Base-by-base conservation (phyloP, 2,113 vertebrate species). In the Labeo catla region DNA sequence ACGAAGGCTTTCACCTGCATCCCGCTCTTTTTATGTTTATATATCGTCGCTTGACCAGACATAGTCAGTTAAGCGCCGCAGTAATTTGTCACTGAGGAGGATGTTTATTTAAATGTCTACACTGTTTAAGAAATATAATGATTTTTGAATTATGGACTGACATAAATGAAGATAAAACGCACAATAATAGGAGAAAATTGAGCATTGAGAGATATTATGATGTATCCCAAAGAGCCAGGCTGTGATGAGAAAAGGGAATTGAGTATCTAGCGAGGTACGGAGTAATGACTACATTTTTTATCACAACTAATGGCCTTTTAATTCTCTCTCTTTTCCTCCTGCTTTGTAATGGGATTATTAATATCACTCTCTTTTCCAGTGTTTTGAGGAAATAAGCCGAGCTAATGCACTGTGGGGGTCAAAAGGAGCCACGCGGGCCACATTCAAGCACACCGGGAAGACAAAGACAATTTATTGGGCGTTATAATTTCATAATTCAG, bases 271-370 rank as follows among this genome's bases (percentile, higher is more conserved):
- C 49, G n/a, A 47, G 76, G 45, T 74, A 36, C n/a, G 49, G 72
- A 82, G 68, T 91, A 88, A 90, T 89, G 68, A 89, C 84, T 86
- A 70, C 84, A 81, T 79, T 86, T 91, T 91, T 90, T 89, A 91
- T 92, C 84, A 87, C 73, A 87, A 89, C 83, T 85, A 88, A 83
- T 49, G 87, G 87, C 89, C 83, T 89, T 91, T 84, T 87, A 91
- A 90, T 91, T 87, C 84, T 89, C 83, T 84, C 45, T 86, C 77
- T 66, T 86, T 81, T 89, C 73, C 87, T 81, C 65, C 87, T 50
- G 77, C 63, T 84, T 78, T 87, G 39, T 86, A 90, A 92, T 86
- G 90, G 87, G 90, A 92, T 91, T 91, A 92, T 88, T 92, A 74
- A 89, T 86, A 89, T 85, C 73, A 88, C 70, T 87, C 80, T 87